Evolutionary conservation across 2,888 invertebrate genomes (phyloP), one percentile per base, ranked within the genome.

Genomic region (Ramazzottius varieornatus): DNA sequence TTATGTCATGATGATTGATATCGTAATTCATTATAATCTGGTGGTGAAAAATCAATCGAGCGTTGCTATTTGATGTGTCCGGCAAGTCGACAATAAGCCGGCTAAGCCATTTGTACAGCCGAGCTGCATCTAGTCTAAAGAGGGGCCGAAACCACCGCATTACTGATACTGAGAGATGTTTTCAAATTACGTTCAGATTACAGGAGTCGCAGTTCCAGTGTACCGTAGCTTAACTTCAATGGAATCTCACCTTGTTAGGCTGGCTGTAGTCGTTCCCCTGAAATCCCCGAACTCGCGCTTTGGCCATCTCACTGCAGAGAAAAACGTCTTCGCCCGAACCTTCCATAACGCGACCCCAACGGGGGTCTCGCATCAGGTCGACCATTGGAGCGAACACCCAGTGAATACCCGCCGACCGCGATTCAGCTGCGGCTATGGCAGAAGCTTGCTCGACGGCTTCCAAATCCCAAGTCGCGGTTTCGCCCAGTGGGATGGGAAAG

Each of bases 381-480:
- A 65, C 65, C 65, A 65, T 65, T 0, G 65, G 65, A 24, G 65
- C 46, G 33, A 65, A 65, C 13, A 34, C 34, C 65, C 65, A 65
- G 29, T 65, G 63, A 1, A 65, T 16, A 16, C 65, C 65, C 32
- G 46, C 65, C 24, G 63, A 34, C 29, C 33, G 13, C 24, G 65
- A 46, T 63, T 65, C 65, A 34, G 32, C 32, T 32, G 65, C 65
- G 20, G 65, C 65, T 54, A 65, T 63, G 8, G 63, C 24, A 32
- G 65, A 46, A 33, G 46, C 54, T 65, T 32, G 32, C 54, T 65
- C 65, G 4, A 63, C 63, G 1, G 29, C n/a, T 33, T 63, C 33
- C 33, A 65, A 32, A 65, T 65, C 65, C 65, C 65, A 65, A n/a
- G 63, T 63, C 1, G 65, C 33, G 33, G 63, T 63, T n/a, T 46